Evolutionary conservation across 2,113 vertebrate genomes (phyloP).

Genomic region (Dermatemys mawii): DNA sequence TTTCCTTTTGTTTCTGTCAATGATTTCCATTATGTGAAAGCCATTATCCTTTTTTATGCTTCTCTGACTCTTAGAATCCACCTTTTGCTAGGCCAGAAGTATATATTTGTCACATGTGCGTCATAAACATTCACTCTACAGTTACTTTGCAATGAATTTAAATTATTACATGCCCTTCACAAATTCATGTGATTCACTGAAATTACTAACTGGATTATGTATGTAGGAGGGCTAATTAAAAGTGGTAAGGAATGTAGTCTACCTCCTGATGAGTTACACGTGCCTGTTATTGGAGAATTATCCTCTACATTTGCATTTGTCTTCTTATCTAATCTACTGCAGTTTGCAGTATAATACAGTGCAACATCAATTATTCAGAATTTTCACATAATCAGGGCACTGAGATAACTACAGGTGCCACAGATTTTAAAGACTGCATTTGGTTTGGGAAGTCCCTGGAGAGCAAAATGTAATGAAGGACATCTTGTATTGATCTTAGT

Average conservation of each 20-base stretch:
- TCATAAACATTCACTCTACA: neutral
- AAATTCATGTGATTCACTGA: neutral
- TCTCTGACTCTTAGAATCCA: neutral
- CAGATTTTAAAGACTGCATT: neutral
- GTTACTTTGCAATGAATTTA: neutral
- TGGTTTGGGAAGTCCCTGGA: neutral
- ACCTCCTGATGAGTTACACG: neutral
- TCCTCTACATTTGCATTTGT: neutral
- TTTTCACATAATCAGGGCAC: neutral
- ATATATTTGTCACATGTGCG: neutral
- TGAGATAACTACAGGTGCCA: neutral
- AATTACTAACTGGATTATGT: neutral
- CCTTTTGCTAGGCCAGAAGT: neutral
- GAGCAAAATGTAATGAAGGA: rapidly evolving
- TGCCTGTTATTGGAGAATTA: neutral
- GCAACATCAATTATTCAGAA: neutral
- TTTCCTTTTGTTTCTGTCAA: neutral
- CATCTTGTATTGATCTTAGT: neutral
- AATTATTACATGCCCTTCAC: neutral
- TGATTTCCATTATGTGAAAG: neutral
- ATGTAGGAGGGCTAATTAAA: neutral
- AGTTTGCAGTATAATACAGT: neutral
- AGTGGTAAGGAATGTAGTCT: neutral
- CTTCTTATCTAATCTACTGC: neutral
- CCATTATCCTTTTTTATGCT: neutral